Base-by-base conservation (phyloP, 2,113 vertebrate genomes). In the Girardinichthys multiradiatus region DNA sequence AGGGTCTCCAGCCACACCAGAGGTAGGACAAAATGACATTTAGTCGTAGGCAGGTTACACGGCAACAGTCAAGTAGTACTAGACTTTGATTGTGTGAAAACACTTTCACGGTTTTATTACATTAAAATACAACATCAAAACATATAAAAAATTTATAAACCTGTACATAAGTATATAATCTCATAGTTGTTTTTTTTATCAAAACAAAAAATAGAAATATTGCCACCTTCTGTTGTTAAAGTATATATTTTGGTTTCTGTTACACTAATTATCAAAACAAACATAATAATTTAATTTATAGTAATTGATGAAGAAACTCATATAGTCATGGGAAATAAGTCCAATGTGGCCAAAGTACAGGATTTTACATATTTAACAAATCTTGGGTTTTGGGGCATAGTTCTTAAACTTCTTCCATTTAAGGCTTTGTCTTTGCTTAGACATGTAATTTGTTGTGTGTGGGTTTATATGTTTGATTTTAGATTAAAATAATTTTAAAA, bases 1-100 rank as follows among this genome's bases (percentile, higher is more conserved):
- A 96, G 96, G 88, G 93, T 95, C 69, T 95, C 94, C 65, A 95
- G 90, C 91, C 95, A 94, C 67, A 95, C 93, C 72, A 94, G 96
- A 96, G 97, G 97, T 99, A 95, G 68, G 91, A 68, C 64, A 60
- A 27, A 29, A 81, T 60, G 30, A 72, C 27, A 62, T 37, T 37
- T 24, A 21, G 28, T 31, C 29, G 12, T 67, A 29, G 0, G 4
- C 4, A 21, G 5, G 67, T 66, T 60, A 57, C 7, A 57, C 24
- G 45, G 17, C 17, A 58, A 11, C 29, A 64, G 58, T 51, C 21
- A 4, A 51, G 5, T 24, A 51, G 64, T 73, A 14, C 15, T 9
- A 63, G 4, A 33, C 19, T 11, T 4, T 28, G 54, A 28, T 26
- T 37, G 14, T 35, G 24, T 64, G 8, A 37, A 5, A 54, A 10